Evolutionary conservation across 2,113 vertebrate genomes (phyloP).

Genomic region (Plecturocebus donacophilus): DNA sequence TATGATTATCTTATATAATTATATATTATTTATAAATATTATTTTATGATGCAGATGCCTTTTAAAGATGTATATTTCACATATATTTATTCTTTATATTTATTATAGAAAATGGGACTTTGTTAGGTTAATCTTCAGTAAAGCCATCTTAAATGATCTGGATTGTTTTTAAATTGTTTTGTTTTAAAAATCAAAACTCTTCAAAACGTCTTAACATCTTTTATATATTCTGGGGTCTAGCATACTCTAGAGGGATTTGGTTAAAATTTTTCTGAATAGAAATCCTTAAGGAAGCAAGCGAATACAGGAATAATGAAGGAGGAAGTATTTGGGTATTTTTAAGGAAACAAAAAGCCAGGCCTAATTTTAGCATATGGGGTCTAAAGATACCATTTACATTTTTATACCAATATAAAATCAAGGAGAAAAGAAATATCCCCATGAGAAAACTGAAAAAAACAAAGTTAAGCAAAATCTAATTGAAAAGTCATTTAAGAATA

Average conservation of each 20-base stretch:
- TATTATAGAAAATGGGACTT: slow-evolving; percentile 30
- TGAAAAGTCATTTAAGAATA: neutral
- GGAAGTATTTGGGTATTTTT: slow-evolving; percentile 27
- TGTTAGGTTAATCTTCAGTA: slow-evolving; percentile 39
- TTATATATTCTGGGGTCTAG: slow-evolving; percentile 1
- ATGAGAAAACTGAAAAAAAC: slow-evolving; percentile 1
- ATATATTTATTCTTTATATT: neutral
- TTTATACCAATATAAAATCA: neutral
- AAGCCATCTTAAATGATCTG: neutral
- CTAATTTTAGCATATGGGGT: neutral
- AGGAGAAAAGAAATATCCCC: neutral
- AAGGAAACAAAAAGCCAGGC: slow-evolving; percentile 17
- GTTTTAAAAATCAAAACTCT: slow-evolving; percentile 16
- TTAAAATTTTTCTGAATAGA: slow-evolving; percentile 22
- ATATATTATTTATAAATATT: neutral
- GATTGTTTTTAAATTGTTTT: neutral
- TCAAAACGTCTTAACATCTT: slow-evolving; percentile 26
- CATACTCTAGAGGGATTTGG: slow-evolving; percentile 8
- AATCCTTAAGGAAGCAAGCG: slow-evolving; percentile 23
- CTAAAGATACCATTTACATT: slow-evolving; percentile 16
- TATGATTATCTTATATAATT: no score
- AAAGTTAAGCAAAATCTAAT: neutral
- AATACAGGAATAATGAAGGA: slow-evolving; percentile 28
- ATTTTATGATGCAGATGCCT: neutral
- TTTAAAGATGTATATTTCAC: neutral